Conservation (phyloP, 2,113 vertebrate species). For the Eubucco bourcierii region DNA sequence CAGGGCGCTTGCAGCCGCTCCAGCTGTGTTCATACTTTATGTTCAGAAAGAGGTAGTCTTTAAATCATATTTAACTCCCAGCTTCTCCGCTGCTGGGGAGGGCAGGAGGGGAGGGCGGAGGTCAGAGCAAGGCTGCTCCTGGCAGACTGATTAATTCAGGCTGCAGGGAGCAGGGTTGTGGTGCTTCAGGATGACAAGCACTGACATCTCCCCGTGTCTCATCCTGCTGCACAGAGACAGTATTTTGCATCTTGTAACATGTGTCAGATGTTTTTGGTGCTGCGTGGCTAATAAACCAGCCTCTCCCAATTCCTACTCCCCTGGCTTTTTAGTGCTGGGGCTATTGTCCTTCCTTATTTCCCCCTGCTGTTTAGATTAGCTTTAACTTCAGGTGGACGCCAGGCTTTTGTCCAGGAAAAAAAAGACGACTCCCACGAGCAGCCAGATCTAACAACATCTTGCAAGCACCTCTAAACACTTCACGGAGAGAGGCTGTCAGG, state of each 20-base stretch:
- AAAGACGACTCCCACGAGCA: neutral
- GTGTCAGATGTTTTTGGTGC: neutral
- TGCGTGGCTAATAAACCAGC: slow-evolving; percentile 20
- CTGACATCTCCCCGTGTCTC: neutral
- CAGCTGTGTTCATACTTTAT: neutral
- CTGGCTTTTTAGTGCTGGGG: neutral
- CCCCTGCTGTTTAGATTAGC: neutral
- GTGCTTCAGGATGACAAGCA: neutral
- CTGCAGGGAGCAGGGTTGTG: neutral
- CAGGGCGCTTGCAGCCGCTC: neutral
- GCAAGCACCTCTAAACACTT: slow-evolving; percentile 38
- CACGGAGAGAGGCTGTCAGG: neutral
- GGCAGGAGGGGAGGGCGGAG: neutral
- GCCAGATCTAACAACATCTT: slow-evolving; percentile 32
- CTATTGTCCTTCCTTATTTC: slow-evolving; percentile 28
- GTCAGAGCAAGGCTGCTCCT: slow-evolving; percentile 32
- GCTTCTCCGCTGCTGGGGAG: neutral
- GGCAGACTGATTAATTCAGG: slow-evolving; percentile 24
- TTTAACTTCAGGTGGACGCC: slow-evolving; percentile 5
- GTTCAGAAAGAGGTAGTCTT: neutral
- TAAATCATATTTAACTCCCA: neutral
- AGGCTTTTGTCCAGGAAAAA: slow-evolving; percentile 23
- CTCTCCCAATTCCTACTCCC: neutral
- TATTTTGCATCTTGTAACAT: neutral
- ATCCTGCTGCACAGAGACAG: neutral